Percentiles rank a stretch among this genome's conserved stretches.
Conservation (phyloP, 1,140 invertebrate species). For the Aleiodes sp. region DNA sequence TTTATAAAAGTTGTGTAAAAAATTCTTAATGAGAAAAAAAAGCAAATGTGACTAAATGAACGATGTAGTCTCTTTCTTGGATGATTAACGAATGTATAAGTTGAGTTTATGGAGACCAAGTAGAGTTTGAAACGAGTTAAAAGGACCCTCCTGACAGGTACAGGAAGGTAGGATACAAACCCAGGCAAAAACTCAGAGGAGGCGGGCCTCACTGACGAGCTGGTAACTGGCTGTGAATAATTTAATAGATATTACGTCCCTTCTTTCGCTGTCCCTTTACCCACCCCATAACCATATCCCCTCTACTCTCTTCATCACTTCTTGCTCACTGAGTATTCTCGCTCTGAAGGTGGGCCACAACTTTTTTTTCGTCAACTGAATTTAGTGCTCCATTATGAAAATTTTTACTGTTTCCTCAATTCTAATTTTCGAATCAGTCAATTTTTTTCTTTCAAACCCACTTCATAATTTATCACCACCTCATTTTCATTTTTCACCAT, state of each 20-base stretch:
- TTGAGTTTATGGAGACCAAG: neutral
- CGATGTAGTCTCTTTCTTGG: too few relatives aligned
- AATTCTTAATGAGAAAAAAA: too few relatives aligned
- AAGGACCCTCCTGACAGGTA: slow-evolving; percentile 30
- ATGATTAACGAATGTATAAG: slow-evolving; percentile 11
- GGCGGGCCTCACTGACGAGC: slow-evolving; percentile 49
- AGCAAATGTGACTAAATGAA: too few relatives aligned
- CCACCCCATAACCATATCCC: slow-evolving; percentile 2
- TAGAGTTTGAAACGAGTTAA: slow-evolving; percentile 24
- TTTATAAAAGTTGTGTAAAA: too few relatives aligned
- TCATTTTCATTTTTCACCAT: too few relatives aligned
- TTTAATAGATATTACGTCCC: slow-evolving; percentile 49
- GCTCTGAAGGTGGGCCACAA: too few relatives aligned
- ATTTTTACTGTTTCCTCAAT: neutral
- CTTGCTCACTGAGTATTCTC: neutral
- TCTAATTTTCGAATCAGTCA: neutral
- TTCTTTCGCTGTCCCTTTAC: slow-evolving; percentile 27
- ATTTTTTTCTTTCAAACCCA: neutral
- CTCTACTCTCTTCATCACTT: slow-evolving; percentile 4
- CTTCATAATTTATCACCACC: too few relatives aligned
- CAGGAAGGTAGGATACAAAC: slow-evolving; percentile 24
- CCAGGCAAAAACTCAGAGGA: slow-evolving; percentile 40
- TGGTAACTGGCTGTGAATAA: slow-evolving; percentile 55
- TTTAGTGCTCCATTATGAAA: neutral
- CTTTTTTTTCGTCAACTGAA: slow-evolving; percentile 1